Evolutionary conservation across 2,797 vertebrate species (phyloP).

Genomic region (Hybognathus amarus): DNA sequence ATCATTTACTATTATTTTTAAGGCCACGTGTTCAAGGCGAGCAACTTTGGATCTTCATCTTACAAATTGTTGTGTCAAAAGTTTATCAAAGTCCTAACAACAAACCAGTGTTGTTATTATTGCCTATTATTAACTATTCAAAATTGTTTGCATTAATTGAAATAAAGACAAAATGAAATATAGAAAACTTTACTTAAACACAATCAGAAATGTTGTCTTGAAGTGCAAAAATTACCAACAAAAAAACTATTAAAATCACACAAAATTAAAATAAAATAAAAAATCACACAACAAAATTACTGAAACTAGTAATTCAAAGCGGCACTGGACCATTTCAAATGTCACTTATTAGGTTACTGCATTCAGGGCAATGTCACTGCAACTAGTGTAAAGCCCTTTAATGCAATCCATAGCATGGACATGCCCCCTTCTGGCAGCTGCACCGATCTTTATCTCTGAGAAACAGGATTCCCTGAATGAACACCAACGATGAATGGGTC

Average conservation of each 20-base stretch:
- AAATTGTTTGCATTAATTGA: too few species aligned
- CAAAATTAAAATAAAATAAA: too few species aligned
- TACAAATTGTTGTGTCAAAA: not conserved
- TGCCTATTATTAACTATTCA: not conserved
- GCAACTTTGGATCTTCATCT: not conserved
- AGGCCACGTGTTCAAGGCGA: not conserved
- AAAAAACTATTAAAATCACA: too few species aligned
- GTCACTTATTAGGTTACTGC: not conserved
- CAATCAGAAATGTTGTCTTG: not conserved
- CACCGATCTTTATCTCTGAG: not conserved
- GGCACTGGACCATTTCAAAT: too few species aligned
- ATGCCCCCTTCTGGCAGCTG: slow-evolving; percentile 24
- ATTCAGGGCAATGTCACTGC: slow-evolving; percentile 48
- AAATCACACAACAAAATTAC: not conserved
- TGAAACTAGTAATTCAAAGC: not conserved
- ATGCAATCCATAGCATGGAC: slow-evolving; percentile 57
- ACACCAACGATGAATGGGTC: not conserved
- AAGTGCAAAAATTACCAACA: not conserved
- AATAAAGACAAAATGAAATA: not conserved
- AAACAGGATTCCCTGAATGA: slow-evolving; percentile 32
- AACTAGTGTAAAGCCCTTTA: slow-evolving; percentile 61
- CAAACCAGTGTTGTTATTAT: not conserved
- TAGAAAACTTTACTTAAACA: not conserved
- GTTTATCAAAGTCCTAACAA: too few species aligned
- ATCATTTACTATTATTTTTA: not conserved